Percentiles rank a stretch among this genome's conserved stretches.
These are phyloP conservation scores for Pollachius pollachius DNA, from an alignment of 2,113 vertebrate species.

Conservation along the genomic window DNA sequence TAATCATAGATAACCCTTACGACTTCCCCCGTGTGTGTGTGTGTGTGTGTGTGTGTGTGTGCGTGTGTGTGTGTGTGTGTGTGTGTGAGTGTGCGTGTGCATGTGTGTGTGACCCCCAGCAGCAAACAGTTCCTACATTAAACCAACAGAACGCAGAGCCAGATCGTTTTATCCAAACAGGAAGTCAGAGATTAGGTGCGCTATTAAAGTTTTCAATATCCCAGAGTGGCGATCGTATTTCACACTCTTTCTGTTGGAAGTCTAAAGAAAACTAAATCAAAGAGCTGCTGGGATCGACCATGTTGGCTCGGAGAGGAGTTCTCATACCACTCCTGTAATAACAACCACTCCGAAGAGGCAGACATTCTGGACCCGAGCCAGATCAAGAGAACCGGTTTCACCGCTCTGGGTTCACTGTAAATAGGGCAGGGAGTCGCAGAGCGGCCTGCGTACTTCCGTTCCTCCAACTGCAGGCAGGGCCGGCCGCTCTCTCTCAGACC, in stretches of 20 bases:
- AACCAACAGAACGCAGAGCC: too few species aligned
- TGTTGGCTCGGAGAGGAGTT: conserved; percentile 11
- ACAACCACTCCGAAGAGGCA: conserved; percentile 20
- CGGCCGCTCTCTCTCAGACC: too few species aligned
- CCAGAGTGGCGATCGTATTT: conserved; percentile 3
- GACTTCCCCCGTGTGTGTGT: not conserved
- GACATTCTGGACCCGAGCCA: conserved; percentile 29
- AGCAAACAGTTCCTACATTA: not conserved
- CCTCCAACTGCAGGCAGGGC: too few species aligned
- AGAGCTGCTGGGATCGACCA: not conserved
- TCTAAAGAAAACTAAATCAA: not conserved
- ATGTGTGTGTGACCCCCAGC: not conserved
- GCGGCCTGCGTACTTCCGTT: conserved; percentile 15
- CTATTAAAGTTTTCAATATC: not conserved
- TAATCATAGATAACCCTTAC: too few species aligned
- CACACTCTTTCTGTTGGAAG: not conserved
- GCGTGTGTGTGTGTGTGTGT: not conserved
- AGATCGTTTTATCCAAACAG: not conserved
- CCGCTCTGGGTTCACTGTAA: conserved; percentile 1
- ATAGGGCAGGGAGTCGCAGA: conserved; percentile 1
- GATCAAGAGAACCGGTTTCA: conserved; percentile 20
- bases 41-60: conserved; percentile 1
- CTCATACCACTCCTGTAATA: conserved; percentile 26
- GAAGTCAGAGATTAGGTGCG: not conserved
- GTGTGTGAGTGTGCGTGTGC: not conserved